These are phyloP conservation scores for Borostomias antarcticus DNA, from an alignment of 2,797 vertebrate genomes.

Conservation along the genomic window DNA sequence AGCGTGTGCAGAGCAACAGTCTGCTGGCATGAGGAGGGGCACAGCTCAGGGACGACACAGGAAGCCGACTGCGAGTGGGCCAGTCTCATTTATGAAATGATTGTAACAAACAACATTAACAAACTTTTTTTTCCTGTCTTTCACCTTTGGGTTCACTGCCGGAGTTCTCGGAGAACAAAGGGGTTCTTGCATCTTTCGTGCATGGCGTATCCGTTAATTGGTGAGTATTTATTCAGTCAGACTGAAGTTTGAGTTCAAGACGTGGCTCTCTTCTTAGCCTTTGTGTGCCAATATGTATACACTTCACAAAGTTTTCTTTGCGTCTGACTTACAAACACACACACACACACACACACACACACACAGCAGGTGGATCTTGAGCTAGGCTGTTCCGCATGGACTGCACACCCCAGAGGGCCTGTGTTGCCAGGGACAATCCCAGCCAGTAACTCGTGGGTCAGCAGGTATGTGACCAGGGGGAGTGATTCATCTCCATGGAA, in stretches of 20 bases:
- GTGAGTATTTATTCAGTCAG: neutral
- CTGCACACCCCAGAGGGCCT: constrained; percentile 36
- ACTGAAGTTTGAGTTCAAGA: neutral
- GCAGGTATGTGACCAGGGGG: constrained; percentile 54
- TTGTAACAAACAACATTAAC: neutral
- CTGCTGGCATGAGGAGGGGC: constrained; percentile 46
- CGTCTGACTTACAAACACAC: neutral
- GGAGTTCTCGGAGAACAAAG: neutral
- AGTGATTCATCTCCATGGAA: constrained; percentile 56
- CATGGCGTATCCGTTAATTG: too few species aligned
- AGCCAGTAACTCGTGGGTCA: constrained; percentile 50
- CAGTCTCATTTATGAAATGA: neutral
- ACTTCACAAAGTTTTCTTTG: neutral
- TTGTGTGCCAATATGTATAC: neutral
- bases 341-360: constrained; percentile 1
- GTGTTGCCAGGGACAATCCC: constrained; percentile 47
- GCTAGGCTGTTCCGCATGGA: constrained; percentile 36
- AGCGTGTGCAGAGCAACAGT: constrained; percentile 46
- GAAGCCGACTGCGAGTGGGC: neutral
- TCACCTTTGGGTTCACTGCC: neutral
- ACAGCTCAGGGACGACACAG: constrained; percentile 33
- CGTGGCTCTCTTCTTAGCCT: neutral
- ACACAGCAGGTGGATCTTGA: constrained; percentile 34
- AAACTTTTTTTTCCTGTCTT: neutral
- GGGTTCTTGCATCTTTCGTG: too few species aligned